Percentiles rank a stretch among this genome's conserved stretches.
These are phyloP conservation scores for Entomobrya proxima DNA, from an alignment of 2,888 invertebrate species.

Conservation along the genomic window DNA sequence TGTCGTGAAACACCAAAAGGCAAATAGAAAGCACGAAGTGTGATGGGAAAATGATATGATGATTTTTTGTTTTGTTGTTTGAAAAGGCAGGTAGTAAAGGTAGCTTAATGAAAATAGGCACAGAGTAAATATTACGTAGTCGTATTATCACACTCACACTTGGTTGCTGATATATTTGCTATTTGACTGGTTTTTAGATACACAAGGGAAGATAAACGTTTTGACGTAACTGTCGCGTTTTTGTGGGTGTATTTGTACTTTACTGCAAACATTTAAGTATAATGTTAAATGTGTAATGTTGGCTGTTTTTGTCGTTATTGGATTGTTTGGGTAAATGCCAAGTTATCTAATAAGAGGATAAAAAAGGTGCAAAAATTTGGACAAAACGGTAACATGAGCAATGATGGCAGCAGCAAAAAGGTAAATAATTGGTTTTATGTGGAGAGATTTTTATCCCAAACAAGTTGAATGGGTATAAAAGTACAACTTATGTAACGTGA, in stretches of 20 bases:
- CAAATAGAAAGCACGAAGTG: neutral
- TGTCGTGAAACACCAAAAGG: neutral
- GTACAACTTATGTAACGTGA: neutral
- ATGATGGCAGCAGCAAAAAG: neutral
- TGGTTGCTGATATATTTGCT: neutral
- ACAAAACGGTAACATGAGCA: neutral
- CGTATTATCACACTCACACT: neutral
- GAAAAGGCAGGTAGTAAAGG: too few species aligned
- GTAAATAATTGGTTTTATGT: neutral
- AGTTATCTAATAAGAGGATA: neutral
- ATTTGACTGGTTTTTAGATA: too few species aligned
- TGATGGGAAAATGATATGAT: neutral
- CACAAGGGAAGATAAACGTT: neutral
- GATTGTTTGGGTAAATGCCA: neutral
- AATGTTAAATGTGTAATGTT: neutral
- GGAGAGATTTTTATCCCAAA: neutral
- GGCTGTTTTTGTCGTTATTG: neutral
- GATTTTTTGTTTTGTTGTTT: too few species aligned
- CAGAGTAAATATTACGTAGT: neutral
- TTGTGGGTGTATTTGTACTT: neutral
- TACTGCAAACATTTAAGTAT: neutral
- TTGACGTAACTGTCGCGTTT: constrained; percentile 23
- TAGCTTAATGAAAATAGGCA: neutral
- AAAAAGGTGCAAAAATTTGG: neutral
- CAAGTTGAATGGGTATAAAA: neutral